Conservation (phyloP, 2,888 invertebrate species). For the Sarcophaga caerulescens region DNA sequence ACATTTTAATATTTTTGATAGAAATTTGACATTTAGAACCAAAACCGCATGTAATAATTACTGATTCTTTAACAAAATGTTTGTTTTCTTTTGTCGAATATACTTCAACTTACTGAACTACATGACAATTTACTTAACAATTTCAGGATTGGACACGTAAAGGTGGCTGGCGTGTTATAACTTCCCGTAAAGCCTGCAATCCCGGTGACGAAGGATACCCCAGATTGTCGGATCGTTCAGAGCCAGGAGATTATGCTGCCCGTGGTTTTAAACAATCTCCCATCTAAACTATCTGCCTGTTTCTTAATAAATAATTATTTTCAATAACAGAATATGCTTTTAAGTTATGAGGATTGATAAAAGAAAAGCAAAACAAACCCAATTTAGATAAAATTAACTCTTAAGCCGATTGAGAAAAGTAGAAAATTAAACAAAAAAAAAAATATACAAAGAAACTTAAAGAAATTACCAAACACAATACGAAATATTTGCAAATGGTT, state of each 20-base stretch:
- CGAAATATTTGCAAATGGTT: neutral
- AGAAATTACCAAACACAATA: neutral
- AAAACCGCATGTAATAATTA: too few species aligned
- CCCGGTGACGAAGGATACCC: slow-evolving; percentile 89
- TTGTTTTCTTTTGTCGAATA: too few species aligned
- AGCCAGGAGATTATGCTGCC: slow-evolving; percentile 86
- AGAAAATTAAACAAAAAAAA: slow-evolving; percentile 13
- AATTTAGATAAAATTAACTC: slow-evolving; percentile 41
- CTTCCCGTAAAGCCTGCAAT: slow-evolving; percentile 83
- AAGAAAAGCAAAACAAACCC: slow-evolving; percentile 26
- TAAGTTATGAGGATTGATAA: slow-evolving; percentile 28
- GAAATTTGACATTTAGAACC: too few species aligned
- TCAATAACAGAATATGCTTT: slow-evolving; percentile 35
- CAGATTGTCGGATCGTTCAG: slow-evolving; percentile 82
- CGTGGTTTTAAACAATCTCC: slow-evolving; percentile 87
- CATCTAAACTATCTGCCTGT: slow-evolving; percentile 70
- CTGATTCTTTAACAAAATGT: too few species aligned
- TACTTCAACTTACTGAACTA: neutral
- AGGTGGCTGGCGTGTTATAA: slow-evolving; percentile 87
- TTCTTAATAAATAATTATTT: slow-evolving; percentile 45
- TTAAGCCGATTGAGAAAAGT: slow-evolving; percentile 41
- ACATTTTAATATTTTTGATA: too few species aligned
- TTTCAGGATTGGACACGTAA: slow-evolving; percentile 89
- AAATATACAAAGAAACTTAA: slow-evolving; percentile 19
- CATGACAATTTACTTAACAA: neutral